These are phyloP conservation scores for Conistra vaccinii DNA, from an alignment of 2,888 invertebrate genomes.

Conservation along the genomic window DNA sequence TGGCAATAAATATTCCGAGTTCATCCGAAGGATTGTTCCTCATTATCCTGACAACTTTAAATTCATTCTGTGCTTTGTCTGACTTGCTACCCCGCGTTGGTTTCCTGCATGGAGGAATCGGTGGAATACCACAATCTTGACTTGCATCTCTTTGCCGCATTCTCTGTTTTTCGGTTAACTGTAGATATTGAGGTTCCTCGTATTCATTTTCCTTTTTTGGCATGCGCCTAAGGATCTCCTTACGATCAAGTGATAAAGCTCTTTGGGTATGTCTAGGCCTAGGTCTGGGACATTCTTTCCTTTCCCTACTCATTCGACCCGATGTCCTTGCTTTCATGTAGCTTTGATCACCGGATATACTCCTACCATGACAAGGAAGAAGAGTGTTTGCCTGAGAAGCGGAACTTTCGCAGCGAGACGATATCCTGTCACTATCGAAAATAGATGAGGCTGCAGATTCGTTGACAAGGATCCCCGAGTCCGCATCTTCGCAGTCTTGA, in stretches of 20 bases:
- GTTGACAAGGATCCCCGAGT: constrained; percentile 94
- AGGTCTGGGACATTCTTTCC: constrained; percentile 80
- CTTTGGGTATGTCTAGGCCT: constrained; percentile 86
- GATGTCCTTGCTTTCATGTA: constrained; percentile 82
- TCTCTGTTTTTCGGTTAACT: constrained; percentile 88
- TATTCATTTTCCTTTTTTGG: constrained; percentile 83
- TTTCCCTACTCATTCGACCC: constrained; percentile 84
- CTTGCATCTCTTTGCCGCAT: constrained; percentile 87
- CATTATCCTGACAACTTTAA: constrained; percentile 90
- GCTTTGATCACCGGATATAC: constrained; percentile 88
- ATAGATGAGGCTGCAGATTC: constrained; percentile 93
- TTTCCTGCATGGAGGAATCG: constrained; percentile 87
- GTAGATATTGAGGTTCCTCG: constrained; percentile 86
- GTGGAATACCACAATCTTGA: constrained; percentile 86
- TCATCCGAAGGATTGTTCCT: constrained; percentile 91
- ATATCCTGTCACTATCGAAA: constrained; percentile 90
- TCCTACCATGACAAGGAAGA: constrained; percentile 85
- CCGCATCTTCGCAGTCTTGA: constrained; percentile 93
- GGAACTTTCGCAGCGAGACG: constrained; percentile 89
- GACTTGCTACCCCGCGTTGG: constrained; percentile 77
- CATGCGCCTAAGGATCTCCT: constrained; percentile 89
- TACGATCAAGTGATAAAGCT: constrained; percentile 90
- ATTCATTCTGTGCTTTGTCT: constrained; percentile 80
- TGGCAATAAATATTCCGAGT: constrained; percentile 93
- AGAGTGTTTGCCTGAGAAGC: constrained; percentile 85